Percentiles rank a stretch among this genome's conserved stretches.
Evolutionary conservation across 1,140 invertebrate species (phyloP).

Genomic region (Caenorhabditis briggsae): DNA sequence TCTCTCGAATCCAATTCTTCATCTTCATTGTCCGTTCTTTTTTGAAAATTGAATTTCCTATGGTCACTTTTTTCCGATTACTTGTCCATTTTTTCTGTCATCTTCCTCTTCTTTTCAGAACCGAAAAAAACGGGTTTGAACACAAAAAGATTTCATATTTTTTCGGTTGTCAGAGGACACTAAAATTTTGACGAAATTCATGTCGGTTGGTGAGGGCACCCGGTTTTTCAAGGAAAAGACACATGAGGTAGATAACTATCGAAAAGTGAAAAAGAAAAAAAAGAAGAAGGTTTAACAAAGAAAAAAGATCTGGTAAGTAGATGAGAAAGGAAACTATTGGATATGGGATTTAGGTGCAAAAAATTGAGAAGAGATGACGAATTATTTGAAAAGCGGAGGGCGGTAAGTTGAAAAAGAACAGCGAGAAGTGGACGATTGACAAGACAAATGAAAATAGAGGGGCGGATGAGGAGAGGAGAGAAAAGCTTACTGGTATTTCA

Average conservation of each 20-base stretch:
- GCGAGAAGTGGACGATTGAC: constrained; percentile 45
- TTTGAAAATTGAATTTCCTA: not conserved
- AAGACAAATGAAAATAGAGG: not conserved
- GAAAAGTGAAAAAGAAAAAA: not conserved
- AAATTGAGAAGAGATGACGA: constrained; percentile 10
- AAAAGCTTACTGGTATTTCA: constrained; percentile 37
- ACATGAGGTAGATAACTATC: not conserved
- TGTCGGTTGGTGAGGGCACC: constrained; percentile 7
- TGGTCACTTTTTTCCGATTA: not conserved
- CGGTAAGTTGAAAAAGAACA: constrained; percentile 35
- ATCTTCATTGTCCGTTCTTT: not conserved
- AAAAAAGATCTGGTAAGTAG: not conserved
- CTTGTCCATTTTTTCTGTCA: constrained; percentile 32
- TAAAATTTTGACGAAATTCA: not conserved
- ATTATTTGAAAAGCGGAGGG: not conserved
- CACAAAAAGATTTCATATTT: constrained; percentile 14
- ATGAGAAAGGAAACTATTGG: not conserved
- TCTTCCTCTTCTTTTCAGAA: not conserved
- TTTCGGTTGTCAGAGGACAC: not conserved
- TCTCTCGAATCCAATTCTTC: not conserved
- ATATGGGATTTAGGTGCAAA: not conserved
- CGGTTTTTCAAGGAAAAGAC: not conserved
- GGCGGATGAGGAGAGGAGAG: not conserved
- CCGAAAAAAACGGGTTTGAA: constrained; percentile 27
- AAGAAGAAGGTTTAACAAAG: not conserved